phyloP scores from a whole-genome alignment of 2,888 invertebrate species.

The Hydropsyche betteni region DNA sequence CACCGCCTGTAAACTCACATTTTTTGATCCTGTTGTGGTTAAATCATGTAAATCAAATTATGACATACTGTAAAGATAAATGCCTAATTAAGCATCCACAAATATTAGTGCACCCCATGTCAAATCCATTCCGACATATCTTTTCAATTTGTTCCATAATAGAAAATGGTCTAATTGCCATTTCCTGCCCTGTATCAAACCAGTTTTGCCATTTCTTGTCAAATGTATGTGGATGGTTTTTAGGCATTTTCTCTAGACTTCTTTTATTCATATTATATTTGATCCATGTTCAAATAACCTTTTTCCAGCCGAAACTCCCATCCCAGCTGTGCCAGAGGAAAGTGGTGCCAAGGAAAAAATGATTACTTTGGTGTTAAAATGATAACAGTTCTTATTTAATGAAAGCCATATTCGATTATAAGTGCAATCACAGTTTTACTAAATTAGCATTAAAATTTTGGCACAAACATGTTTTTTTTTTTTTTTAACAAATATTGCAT shows the following conservation, averaged over 20 bases:
- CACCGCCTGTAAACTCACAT: constrained; percentile 48
- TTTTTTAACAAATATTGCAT: neutral
- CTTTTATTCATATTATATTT: constrained; percentile 29
- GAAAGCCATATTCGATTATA: constrained; percentile 53
- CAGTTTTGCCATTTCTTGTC: neutral
- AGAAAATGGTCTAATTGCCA: constrained; percentile 22
- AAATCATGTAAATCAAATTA: neutral
- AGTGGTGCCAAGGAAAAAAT: constrained; percentile 41
- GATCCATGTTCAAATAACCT: constrained; percentile 48
- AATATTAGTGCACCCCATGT: constrained; percentile 20
- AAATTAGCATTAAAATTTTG: constrained; percentile 56
- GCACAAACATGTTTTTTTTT: constrained; percentile 53
- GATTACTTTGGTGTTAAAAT: constrained; percentile 28
- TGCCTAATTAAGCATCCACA: constrained; percentile 37
- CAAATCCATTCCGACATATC: constrained; percentile 14
- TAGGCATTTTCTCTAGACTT: constrained; percentile 21
- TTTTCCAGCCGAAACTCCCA: constrained; percentile 51
- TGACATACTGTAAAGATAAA: constrained; percentile 22
- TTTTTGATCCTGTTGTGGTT: constrained; percentile 32
- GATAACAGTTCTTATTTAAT: constrained; percentile 55
- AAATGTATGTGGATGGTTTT: constrained; percentile 37
- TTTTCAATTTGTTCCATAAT: constrained; percentile 18
- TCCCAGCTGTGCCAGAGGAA: constrained; percentile 52
- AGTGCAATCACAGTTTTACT: constrained; percentile 14
- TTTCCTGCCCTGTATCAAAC: constrained; percentile 16